Evolutionary conservation across 2,113 vertebrate genomes (phyloP).

Genomic region (Pseudopipra pipra): DNA sequence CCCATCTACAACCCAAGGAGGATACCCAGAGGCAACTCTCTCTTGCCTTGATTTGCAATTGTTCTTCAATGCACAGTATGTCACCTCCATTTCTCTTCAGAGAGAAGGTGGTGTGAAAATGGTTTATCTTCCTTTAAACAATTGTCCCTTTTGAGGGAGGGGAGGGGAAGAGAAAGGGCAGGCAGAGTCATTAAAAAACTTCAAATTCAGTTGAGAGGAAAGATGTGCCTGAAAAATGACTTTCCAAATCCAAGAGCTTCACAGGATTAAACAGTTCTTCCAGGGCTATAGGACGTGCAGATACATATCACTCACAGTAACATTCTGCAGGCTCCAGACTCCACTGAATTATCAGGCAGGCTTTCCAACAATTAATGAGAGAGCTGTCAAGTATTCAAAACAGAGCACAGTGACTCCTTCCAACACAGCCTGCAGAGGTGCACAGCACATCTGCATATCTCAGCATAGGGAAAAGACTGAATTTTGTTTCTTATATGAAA

Average conservation of each 20-base stretch:
- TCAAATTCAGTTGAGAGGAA: conserved; percentile 8
- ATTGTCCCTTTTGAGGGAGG: not conserved
- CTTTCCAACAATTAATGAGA: conserved; percentile 26
- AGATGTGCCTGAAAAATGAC: not conserved
- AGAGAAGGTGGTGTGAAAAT: not conserved
- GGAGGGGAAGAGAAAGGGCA: not conserved
- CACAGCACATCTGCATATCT: not conserved
- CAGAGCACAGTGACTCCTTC: not conserved
- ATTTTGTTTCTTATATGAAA: not conserved
- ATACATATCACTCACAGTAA: not conserved
- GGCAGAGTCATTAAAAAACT: not conserved
- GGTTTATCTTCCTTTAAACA: not conserved
- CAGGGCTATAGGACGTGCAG: not conserved
- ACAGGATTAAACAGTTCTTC: conserved; percentile 6
- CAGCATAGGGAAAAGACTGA: not conserved
- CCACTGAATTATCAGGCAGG: not conserved
- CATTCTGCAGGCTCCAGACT: conserved; percentile 23
- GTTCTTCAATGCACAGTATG: not conserved
- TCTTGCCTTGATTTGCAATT: not conserved
- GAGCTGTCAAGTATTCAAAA: conserved; percentile 17
- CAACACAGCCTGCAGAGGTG: not conserved
- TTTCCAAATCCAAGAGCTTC: conserved; percentile 38
- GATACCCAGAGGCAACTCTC: not conserved
- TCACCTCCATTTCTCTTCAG: not conserved
- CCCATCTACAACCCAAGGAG: not conserved